Conservation (phyloP, 2,888 invertebrate genomes). For the Junonia oenone region DNA sequence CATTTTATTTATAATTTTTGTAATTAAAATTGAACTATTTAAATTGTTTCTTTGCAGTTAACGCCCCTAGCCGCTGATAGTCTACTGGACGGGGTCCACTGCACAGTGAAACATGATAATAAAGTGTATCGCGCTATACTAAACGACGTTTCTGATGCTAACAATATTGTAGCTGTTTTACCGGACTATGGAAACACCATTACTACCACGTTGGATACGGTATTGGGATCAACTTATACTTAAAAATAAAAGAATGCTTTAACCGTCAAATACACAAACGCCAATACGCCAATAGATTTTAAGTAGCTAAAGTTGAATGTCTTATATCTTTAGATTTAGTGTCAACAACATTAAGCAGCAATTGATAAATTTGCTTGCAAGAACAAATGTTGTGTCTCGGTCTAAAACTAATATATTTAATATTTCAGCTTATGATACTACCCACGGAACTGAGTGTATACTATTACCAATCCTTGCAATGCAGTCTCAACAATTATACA, state of each 20-base stretch:
- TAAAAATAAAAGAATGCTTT: too few relatives aligned
- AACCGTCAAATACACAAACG: too few relatives aligned
- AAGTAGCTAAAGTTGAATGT: too few relatives aligned
- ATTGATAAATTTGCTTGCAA: background rate
- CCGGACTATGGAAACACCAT: constrained; percentile 64
- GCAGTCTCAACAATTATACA: constrained; percentile 70
- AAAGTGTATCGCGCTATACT: constrained; percentile 65
- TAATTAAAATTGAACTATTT: background rate
- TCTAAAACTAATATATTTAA: too few relatives aligned
- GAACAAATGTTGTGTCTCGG: too few relatives aligned
- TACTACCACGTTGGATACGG: constrained; percentile 55
- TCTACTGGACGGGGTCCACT: constrained; percentile 57
- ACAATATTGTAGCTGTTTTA: constrained; percentile 49
- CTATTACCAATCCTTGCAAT: constrained; percentile 70
- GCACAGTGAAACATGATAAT: constrained; percentile 58
- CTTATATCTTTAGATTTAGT: too few relatives aligned
- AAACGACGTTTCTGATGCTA: constrained; percentile 46
- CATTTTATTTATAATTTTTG: background rate
- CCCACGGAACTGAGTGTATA: constrained; percentile 74
- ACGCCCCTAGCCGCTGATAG: constrained; percentile 51
- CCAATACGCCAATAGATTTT: too few relatives aligned
- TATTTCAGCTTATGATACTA: constrained; percentile 71
- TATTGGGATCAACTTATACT: constrained; percentile 27
- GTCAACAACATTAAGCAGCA: too few relatives aligned
- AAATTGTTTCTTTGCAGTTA: constrained; percentile 41